These are phyloP conservation scores for Zaprionus ghesquierei DNA, from an alignment of 1,140 invertebrate genomes.

Conservation along the genomic window DNA sequence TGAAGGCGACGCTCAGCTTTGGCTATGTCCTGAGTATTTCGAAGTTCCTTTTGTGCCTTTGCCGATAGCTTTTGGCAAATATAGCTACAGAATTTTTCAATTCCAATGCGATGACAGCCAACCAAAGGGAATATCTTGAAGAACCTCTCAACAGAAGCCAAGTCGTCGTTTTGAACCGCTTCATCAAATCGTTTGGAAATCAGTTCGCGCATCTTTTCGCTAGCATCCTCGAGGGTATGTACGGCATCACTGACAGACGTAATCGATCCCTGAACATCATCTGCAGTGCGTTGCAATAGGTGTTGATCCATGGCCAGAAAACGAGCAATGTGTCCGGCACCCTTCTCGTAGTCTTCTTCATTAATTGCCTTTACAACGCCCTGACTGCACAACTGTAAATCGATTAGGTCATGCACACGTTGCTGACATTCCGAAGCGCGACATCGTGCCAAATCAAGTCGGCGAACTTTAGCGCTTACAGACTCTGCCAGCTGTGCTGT, in stretches of 20 bases:
- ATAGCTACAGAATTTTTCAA: constrained; percentile 96
- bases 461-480: constrained; percentile 97
- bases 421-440: constrained; percentile 97
- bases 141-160: constrained; percentile 97
- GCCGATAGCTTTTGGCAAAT: constrained; percentile 91
- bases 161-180: constrained; percentile 94
- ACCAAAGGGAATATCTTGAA: constrained; percentile 99
- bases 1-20: constrained; percentile 88
- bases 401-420: constrained; percentile 97
- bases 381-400: constrained; percentile 97
- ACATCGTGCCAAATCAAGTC: constrained; percentile 95
- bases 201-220: constrained; percentile 86
- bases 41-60: constrained; percentile 89
- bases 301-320: constrained; percentile 98
- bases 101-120: constrained; percentile 94
- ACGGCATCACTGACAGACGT: constrained; percentile 84
- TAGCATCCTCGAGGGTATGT: constrained; percentile 93
- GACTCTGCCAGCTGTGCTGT: constrained; percentile 95
- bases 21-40: constrained; percentile 85
- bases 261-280: constrained; percentile 86
- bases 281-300: constrained; percentile 90
- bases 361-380: constrained; percentile 96
- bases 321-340: constrained; percentile 96
- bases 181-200: constrained; percentile 94
- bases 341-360: constrained; percentile 95